phyloP scores from a whole-genome alignment of 2,888 invertebrate genomes.

The Brachyptera putata region DNA sequence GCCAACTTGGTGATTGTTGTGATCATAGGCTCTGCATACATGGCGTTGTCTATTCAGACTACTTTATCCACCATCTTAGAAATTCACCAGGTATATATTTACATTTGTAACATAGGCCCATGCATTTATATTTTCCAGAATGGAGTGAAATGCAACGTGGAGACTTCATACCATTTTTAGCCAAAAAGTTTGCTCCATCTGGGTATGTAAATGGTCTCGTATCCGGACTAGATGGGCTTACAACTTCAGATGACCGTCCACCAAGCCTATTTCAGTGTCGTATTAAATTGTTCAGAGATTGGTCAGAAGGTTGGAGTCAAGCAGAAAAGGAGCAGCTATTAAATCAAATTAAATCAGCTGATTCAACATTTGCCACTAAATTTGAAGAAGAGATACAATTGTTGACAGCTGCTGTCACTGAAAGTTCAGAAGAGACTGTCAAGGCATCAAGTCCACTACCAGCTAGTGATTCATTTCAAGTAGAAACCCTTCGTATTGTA shows the following conservation, averaged over 20 bases:
- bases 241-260: conserved; percentile 61
- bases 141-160: conserved; percentile 84
- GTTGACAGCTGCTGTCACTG: background rate
- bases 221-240: conserved; percentile 60
- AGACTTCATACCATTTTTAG: conserved; percentile 74
- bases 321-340: conserved; percentile 68
- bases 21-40: too few relatives aligned
- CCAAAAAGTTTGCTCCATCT: conserved; percentile 58
- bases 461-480: too few relatives aligned
- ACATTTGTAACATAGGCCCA: too few relatives aligned
- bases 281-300: conserved; percentile 79
- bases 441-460: too few relatives aligned
- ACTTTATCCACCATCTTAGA: too few relatives aligned
- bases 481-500: too few relatives aligned
- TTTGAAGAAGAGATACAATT: conserved; percentile 41
- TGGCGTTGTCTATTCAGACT: too few relatives aligned
- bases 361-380: conserved; percentile 67
- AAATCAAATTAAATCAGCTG: conserved; percentile 65
- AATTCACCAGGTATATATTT: too few relatives aligned
- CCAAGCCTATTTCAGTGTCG: conserved; percentile 79
- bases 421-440: too few relatives aligned
- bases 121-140: too few relatives aligned
- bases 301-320: conserved; percentile 74
- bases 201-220: conserved; percentile 70
- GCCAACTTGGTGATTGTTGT: too few relatives aligned